Conservation (phyloP, 2,888 invertebrate species). For the Malthinus flaveolus region DNA sequence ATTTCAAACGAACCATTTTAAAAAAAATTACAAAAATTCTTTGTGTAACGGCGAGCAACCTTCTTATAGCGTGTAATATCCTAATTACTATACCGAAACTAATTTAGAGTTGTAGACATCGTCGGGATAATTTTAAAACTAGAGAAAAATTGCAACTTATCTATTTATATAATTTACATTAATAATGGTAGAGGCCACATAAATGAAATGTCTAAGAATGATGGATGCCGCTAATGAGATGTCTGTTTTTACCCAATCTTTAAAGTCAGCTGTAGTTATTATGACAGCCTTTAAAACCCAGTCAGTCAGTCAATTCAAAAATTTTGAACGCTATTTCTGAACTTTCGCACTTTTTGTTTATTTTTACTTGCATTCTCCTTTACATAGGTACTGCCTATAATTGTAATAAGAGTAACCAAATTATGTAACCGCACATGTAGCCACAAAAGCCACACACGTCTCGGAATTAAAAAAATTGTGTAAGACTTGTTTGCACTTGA, state of each 20-base stretch:
- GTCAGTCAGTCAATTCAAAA: slow-evolving; percentile 41
- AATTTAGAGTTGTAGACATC: not conserved
- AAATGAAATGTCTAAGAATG: slow-evolving; percentile 41
- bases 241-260: slow-evolving; percentile 35
- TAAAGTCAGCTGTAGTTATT: slow-evolving; percentile 43
- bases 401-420: too few relatives aligned
- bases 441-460: not conserved
- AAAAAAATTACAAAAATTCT: too few relatives aligned
- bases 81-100: not conserved
- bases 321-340: slow-evolving; percentile 40
- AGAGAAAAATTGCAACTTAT: slow-evolving; percentile 19
- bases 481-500: not conserved
- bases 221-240: slow-evolving; percentile 52
- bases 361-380: too few relatives aligned
- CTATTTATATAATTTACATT: slow-evolving; percentile 25
- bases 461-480: not conserved
- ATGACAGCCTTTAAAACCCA: slow-evolving; percentile 44
- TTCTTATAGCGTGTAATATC: too few relatives aligned
- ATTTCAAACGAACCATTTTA: too few relatives aligned
- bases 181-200: slow-evolving; percentile 25
- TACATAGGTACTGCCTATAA: too few relatives aligned
- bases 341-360: slow-evolving; percentile 41
- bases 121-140: not conserved
- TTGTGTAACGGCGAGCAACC: too few relatives aligned
- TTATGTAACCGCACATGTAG: too few relatives aligned